These are phyloP conservation scores for Pristis pectinata DNA, from an alignment of 2,797 vertebrate genomes.

Conservation along the genomic window DNA sequence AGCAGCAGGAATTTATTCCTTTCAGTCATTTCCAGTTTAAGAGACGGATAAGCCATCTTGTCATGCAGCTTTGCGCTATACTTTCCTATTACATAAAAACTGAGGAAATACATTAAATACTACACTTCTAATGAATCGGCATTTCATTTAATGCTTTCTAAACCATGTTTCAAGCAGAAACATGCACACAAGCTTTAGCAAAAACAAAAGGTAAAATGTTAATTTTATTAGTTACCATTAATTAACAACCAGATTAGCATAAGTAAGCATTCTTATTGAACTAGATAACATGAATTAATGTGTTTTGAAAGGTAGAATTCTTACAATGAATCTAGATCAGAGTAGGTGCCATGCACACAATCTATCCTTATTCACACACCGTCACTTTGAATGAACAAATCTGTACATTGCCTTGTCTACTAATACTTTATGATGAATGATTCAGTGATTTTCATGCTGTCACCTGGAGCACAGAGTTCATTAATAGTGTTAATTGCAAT, in stretches of 20 bases:
- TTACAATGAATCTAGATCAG: not conserved
- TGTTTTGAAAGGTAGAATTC: not conserved
- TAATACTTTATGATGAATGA: not conserved
- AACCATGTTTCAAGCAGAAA: not conserved
- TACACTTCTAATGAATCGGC: not conserved
- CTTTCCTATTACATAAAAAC: not conserved
- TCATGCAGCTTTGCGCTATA: not conserved
- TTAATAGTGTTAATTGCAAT: no score
- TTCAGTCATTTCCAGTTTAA: not conserved
- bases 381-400: not conserved
- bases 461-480: not conserved
- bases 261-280: not conserved
- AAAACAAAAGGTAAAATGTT: not conserved
- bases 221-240: not conserved
- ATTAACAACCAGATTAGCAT: not conserved
- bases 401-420: not conserved
- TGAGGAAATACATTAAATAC: not conserved
- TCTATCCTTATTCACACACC: not conserved
- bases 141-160: not conserved
- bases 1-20: not conserved
- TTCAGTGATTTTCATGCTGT: not conserved
- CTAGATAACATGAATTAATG: not conserved
- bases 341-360: not conserved
- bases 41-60: not conserved
- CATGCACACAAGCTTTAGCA: not conserved